Conservation (phyloP, 2,797 vertebrate genomes). For the Mormyrops attenuatus region DNA sequence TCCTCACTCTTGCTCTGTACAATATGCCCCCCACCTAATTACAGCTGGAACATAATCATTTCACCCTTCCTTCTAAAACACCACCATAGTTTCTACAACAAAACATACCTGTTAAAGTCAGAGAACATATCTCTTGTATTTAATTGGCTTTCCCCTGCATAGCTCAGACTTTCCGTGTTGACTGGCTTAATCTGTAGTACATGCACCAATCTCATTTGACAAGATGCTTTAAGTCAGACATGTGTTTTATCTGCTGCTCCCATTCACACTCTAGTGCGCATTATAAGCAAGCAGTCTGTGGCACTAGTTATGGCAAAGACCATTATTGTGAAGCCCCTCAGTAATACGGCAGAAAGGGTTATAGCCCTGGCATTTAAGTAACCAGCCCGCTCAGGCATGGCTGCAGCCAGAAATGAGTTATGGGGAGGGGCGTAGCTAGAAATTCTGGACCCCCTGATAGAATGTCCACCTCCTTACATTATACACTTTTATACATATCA, state of each 20-base stretch:
- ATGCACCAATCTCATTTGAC: not conserved
- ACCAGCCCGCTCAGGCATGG: not conserved
- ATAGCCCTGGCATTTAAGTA: not conserved
- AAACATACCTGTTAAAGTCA: not conserved
- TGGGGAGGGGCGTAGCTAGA: not conserved
- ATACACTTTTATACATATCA: not conserved
- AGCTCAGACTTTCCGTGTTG: not conserved
- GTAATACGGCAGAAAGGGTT: not conserved
- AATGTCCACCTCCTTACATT: not conserved
- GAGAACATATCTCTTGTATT: not conserved
- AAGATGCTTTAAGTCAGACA: not conserved
- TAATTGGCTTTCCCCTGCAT: not conserved
- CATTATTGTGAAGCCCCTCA: constrained; percentile 1
- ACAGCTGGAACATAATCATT: not conserved
- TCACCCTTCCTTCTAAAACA: not conserved
- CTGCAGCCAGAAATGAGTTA: not conserved
- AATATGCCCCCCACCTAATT: not conserved
- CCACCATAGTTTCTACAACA: not conserved
- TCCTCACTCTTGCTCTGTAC: not conserved
- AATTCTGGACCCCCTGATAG: not conserved
- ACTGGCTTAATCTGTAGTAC: not conserved
- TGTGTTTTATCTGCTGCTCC: not conserved
- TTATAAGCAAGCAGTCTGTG: constrained; percentile 10
- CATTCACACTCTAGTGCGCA: not conserved
- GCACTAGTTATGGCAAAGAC: constrained; percentile 10